These are phyloP conservation scores for Halocaridina rubra DNA, from an alignment of 2,888 invertebrate species.

Conservation along the genomic window DNA sequence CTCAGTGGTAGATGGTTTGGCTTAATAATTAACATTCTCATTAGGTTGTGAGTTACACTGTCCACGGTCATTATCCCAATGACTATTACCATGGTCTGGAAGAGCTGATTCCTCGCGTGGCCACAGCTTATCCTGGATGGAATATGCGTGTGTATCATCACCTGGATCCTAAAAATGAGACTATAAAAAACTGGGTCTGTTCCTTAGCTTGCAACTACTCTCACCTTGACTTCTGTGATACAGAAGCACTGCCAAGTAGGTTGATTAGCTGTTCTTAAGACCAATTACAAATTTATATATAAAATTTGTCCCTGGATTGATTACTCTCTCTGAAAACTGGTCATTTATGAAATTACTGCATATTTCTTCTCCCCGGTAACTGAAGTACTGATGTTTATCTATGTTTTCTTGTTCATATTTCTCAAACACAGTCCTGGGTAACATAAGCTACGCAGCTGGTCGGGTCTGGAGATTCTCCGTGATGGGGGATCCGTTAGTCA, in stretches of 20 bases:
- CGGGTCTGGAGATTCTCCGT: conserved; percentile 24
- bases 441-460: background rate
- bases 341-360: no score
- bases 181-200: background rate
- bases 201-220: background rate
- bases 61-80: background rate
- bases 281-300: no score
- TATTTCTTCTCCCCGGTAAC: no score
- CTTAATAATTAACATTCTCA: no score
- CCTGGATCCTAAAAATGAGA: background rate
- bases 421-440: background rate
- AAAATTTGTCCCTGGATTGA: no score
- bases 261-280: no score
- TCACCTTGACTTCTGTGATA: background rate
- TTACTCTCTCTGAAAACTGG: no score
- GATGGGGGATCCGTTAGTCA: conserved; percentile 29
- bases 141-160: conserved; percentile 61
- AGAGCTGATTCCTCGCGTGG: background rate
- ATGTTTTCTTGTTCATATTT: no score
- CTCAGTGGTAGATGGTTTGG: no score
- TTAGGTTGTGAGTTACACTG: background rate
- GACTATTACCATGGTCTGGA: background rate
- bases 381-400: no score
- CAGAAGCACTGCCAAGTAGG: background rate
- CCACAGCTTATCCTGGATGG: conserved; percentile 54